Conservation (phyloP, 2,888 invertebrate genomes). For the Augiades crinisus region DNA sequence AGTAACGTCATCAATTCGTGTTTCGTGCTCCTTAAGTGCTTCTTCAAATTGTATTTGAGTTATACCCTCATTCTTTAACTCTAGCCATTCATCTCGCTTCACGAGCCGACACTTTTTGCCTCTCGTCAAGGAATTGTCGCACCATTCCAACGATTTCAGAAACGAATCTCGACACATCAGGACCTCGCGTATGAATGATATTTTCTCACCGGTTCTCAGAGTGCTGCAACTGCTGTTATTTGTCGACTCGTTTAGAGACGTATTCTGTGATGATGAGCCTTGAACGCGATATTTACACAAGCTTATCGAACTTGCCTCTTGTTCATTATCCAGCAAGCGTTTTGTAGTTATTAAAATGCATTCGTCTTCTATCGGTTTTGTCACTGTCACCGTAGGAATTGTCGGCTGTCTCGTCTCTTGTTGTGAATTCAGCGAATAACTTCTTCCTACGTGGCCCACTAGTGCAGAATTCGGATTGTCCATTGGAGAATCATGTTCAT, state of each 20-base stretch:
- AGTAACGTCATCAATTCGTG: background rate
- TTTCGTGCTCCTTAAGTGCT: conserved; percentile 32
- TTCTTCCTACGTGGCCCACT: conserved; percentile 52
- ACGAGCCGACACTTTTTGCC: conserved; percentile 62
- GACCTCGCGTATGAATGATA: conserved; percentile 69
- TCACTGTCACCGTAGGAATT: conserved; percentile 39
- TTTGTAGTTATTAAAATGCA: conserved; percentile 53
- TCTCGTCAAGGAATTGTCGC: conserved; percentile 72
- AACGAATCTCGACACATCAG: conserved; percentile 69
- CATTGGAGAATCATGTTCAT: conserved; percentile 43
- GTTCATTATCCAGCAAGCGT: conserved; percentile 54
- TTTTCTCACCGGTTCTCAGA: conserved; percentile 70
- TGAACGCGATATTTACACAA: conserved; percentile 29
- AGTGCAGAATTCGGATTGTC: conserved; percentile 56
- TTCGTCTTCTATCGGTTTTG: conserved; percentile 46
- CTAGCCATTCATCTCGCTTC: conserved; percentile 70
- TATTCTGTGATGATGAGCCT: conserved; percentile 20
- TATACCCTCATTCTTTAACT: conserved; percentile 63
- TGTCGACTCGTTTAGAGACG: conserved; percentile 41
- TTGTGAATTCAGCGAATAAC: conserved; percentile 54
- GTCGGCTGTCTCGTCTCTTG: conserved; percentile 28
- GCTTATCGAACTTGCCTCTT: conserved; percentile 45
- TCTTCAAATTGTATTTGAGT: conserved; percentile 30
- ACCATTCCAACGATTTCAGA: conserved; percentile 72
- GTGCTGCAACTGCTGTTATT: conserved; percentile 51